phyloP scores from a whole-genome alignment of 1,140 invertebrate species.

The Solenopsis invicta region DNA sequence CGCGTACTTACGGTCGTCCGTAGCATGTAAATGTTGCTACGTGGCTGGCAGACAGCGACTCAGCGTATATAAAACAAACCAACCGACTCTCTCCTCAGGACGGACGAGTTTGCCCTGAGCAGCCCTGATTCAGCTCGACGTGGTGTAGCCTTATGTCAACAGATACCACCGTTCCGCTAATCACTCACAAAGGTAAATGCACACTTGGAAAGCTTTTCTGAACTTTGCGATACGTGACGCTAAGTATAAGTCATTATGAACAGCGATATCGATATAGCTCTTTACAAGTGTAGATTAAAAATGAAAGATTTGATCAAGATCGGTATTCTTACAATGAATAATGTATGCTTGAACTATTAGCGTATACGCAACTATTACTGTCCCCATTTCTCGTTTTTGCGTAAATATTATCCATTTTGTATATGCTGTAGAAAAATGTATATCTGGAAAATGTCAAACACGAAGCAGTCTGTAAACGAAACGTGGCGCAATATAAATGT shows the following conservation, averaged over 20 bases:
- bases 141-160: slow-evolving; percentile 83
- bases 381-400: background rate
- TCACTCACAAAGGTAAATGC: slow-evolving; percentile 54
- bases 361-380: too few relatives aligned
- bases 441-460: background rate
- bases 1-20: slow-evolving; percentile 78
- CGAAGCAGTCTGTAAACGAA: slow-evolving; percentile 10
- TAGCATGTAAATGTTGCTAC: slow-evolving; percentile 84
- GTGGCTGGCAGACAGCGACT: slow-evolving; percentile 83
- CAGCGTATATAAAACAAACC: slow-evolving; percentile 87
- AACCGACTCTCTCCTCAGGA: slow-evolving; percentile 80
- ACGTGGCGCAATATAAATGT: slow-evolving; percentile 1
- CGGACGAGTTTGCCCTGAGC: slow-evolving; percentile 82
- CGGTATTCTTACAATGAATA: too few relatives aligned
- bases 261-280: background rate
- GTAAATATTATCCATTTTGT: background rate
- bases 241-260: background rate
- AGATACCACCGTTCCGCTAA: slow-evolving; percentile 70
- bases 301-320: slow-evolving; percentile 10
- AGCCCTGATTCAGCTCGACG: slow-evolving; percentile 81
- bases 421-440: background rate
- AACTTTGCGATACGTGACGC: slow-evolving; percentile 39
- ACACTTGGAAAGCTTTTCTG: slow-evolving; percentile 42
- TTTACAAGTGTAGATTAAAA: slow-evolving; percentile 2
- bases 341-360: background rate